phyloP scores from a whole-genome alignment of 53 echinoderm and acorn worm genomes.

The Mesocentrotus franciscanus region DNA sequence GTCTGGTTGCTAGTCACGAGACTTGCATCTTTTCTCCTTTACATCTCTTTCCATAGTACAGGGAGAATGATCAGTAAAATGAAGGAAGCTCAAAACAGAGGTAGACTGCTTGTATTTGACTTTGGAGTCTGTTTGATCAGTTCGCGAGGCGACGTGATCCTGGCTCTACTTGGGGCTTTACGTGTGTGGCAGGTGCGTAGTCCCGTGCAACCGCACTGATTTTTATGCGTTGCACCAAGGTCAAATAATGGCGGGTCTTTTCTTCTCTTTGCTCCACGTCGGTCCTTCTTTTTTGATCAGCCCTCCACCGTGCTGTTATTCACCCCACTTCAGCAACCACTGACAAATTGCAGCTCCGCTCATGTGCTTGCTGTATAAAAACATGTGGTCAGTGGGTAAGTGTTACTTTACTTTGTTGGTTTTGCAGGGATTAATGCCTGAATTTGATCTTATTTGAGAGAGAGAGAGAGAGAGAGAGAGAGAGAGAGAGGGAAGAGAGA shows the following conservation, averaged over 20 bases:
- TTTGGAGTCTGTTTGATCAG: slow-evolving; percentile 51
- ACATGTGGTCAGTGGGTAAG: slow-evolving; percentile 55
- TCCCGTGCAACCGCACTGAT: slow-evolving; percentile 49
- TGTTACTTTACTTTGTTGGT: slow-evolving; percentile 36
- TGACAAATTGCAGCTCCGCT: slow-evolving; percentile 38
- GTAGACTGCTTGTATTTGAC: slow-evolving; percentile 38
- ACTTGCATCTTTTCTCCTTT: not conserved
- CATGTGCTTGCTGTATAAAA: slow-evolving; percentile 8
- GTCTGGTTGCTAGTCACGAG: slow-evolving; percentile 32
- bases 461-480: not conserved
- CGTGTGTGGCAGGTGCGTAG: slow-evolving; percentile 53
- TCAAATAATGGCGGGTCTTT: slow-evolving; percentile 63
- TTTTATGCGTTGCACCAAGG: slow-evolving; percentile 52
- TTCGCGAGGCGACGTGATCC: slow-evolving; percentile 40
- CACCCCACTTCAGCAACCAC: slow-evolving; percentile 41
- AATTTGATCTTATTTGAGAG: not conserved
- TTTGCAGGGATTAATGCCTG: slow-evolving; percentile 18
- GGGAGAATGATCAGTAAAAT: slow-evolving; percentile 22
- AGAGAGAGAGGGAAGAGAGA: not conserved
- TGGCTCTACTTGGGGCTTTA: slow-evolving; percentile 51
- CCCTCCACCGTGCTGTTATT: slow-evolving; percentile 46
- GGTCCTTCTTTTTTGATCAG: slow-evolving; percentile 38
- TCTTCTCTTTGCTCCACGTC: slow-evolving; percentile 39
- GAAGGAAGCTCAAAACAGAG: slow-evolving; percentile 1
- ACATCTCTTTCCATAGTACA: not conserved